Base-by-base conservation (phyloP, 2,113 vertebrate genomes). In the Prietella phreatophila region DNA sequence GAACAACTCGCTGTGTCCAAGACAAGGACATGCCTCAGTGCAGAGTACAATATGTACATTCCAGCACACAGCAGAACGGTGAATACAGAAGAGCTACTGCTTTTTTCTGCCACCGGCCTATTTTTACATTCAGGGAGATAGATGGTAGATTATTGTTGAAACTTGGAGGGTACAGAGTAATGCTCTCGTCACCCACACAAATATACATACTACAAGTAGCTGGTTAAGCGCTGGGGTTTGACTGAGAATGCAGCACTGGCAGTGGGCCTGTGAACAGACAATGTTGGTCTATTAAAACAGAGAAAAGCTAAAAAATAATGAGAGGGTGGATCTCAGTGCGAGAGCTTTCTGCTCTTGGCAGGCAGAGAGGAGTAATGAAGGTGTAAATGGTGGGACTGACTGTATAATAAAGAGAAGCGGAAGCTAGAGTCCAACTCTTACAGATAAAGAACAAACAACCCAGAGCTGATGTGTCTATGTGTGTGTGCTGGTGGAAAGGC, bases 1-100 rank as follows among this genome's bases (percentile, higher is more conserved):
- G 88, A 80, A 86, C 85, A 81, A 89, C 85, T 89, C 71, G 75
- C 61, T 83, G 89, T 71, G 85, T 90, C 75, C 89, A 85, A 88
- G 85, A 91, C 83, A 87, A 84, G 82, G 76, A 88, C 83, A 76
- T 60, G 69, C 85, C 85, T 82, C 76, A 2, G 75, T 50, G 81
- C 60, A 25, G 79, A 76, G 67, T 30, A 84, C 88, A 76, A 87
- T 39, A 42, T 82, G 80, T 47, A 63, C 71, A 61, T 61, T 56
- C 22, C 71, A 81, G 82, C 27, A 81, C 79, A 86, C 50, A 27
- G 58, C 56, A 82, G 58, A 84, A 84, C 3, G 6, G 89, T 60
- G 79, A 85, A 87, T 73, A 84, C 50, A 88, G 85, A 84, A 56
- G 75, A 82, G 84, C 85, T 63, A 75, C 73, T 25, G 71, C 75